Conservation (phyloP, 2,888 invertebrate genomes). For the Mythimna albipuncta region DNA sequence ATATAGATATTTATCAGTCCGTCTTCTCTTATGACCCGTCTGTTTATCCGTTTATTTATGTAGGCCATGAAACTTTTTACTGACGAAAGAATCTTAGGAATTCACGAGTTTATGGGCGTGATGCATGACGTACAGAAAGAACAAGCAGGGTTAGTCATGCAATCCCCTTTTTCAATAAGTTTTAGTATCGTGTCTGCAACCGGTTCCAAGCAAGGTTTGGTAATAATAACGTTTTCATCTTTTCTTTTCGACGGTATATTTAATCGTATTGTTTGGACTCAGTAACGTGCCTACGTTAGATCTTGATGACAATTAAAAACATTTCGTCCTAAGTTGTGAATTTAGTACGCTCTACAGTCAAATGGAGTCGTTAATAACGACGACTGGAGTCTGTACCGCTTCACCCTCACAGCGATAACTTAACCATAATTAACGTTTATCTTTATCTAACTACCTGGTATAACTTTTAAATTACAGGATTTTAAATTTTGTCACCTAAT, state of each 20-base stretch:
- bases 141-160: conserved; percentile 7
- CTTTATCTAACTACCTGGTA: conserved; percentile 69
- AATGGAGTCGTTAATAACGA: conserved; percentile 53
- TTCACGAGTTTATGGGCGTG: conserved; percentile 4
- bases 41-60: conserved; percentile 29
- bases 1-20: conserved; percentile 60
- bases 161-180: conserved; percentile 3
- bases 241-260: neutral
- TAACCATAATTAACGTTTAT: conserved; percentile 63
- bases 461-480: conserved; percentile 71
- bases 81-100: conserved; percentile 16
- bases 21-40: conserved; percentile 51
- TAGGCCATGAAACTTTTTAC: conserved; percentile 18
- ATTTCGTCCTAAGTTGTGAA: conserved; percentile 27
- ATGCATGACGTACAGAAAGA: neutral
- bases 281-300: conserved; percentile 12
- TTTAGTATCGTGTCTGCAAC: neutral
- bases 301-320: conserved; percentile 32
- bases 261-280: neutral
- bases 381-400: conserved; percentile 35
- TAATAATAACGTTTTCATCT: conserved; percentile 4
- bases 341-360: conserved; percentile 48
- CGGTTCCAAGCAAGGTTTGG: neutral
- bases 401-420: conserved; percentile 52
- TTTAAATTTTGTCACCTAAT: conserved; percentile 74